Percentiles rank a stretch among this genome's conserved stretches.
Conservation (phyloP, 1,140 invertebrate species). For the Lepidotrigona ventralis region DNA sequence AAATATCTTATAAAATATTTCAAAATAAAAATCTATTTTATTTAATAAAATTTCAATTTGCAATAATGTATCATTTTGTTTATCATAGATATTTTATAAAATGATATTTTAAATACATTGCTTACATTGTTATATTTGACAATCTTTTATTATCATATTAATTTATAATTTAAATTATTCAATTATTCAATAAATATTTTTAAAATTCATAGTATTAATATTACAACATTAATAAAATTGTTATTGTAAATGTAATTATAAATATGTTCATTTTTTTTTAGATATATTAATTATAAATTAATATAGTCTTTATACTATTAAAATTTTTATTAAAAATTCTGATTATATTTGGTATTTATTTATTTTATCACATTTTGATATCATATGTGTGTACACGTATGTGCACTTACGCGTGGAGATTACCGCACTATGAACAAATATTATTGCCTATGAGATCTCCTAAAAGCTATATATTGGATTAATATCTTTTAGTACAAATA, state of each 20-base stretch:
- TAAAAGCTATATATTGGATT: conserved; percentile 47
- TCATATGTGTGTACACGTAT: conserved; percentile 33
- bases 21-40: background rate
- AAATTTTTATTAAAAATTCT: conserved; percentile 43
- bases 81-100: conserved; percentile 4
- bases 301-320: conserved; percentile 15
- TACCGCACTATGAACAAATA: conserved; percentile 57
- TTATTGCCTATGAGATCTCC: conserved; percentile 60
- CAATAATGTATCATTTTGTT: background rate
- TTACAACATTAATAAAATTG: too few species aligned
- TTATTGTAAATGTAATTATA: background rate
- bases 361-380: conserved; percentile 53
- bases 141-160: too few species aligned
- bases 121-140: background rate
- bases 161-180: background rate
- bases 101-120: background rate
- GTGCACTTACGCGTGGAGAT: conserved; percentile 38
- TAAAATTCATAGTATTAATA: background rate
- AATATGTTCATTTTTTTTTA: background rate
- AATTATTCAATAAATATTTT: too few species aligned
- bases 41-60: background rate
- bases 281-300: background rate
- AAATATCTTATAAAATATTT: background rate
- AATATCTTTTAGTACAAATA: conserved; percentile 62
- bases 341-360: conserved; percentile 52